Base-by-base conservation (phyloP, 2,888 invertebrate species). In the Oeneis ivallda region DNA sequence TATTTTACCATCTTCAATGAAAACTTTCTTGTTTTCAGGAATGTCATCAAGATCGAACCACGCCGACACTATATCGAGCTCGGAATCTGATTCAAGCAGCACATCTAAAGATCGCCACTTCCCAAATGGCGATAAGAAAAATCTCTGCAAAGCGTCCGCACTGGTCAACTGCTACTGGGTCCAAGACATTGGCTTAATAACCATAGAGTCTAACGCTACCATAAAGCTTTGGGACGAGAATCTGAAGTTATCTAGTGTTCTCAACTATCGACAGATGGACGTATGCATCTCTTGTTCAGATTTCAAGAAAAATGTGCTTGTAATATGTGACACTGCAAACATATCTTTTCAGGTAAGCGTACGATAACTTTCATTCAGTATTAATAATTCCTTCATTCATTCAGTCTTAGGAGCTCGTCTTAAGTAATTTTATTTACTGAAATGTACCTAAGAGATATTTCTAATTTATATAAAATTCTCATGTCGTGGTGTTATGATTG, bases 281-380 rank as follows among this genome's bases (percentile, higher is more conserved):
- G 81, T 84, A 0, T 70, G 72, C n/a, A 75, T 92, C 2, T 83
- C 74, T 4, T 87, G 86, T 57, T 87, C 89, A 0, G 82, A 86
- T 0, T 81, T 87, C 7, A 80, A 83, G 69, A 86, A 84, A 62
- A 83, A 85, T 52, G 71, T 87, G 0, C 75, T 92, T 1, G 88
- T 87, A 17, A 78, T 92, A 15, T 92, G 91, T 64, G 89, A 90
- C 69, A 81, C 79, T 34, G 74, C 75, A 57, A 86, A 83, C 72
- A 84, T 80, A 65, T 77, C 78, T 26, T 92, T 91, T 75, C 86
- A 89, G 84, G 92, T 92, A 53, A 73, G n/a, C n/a, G n/a, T n/a
- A n/a, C n/a, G n/a, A n/a, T n/a, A n/a, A n/a, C n/a, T n/a, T n/a
- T n/a, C n/a, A n/a, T n/a, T n/a, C n/a, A n/a, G n/a, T n/a, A n/a